phyloP scores from a whole-genome alignment of 2,797 vertebrate species.

The Syngnathus acus region DNA sequence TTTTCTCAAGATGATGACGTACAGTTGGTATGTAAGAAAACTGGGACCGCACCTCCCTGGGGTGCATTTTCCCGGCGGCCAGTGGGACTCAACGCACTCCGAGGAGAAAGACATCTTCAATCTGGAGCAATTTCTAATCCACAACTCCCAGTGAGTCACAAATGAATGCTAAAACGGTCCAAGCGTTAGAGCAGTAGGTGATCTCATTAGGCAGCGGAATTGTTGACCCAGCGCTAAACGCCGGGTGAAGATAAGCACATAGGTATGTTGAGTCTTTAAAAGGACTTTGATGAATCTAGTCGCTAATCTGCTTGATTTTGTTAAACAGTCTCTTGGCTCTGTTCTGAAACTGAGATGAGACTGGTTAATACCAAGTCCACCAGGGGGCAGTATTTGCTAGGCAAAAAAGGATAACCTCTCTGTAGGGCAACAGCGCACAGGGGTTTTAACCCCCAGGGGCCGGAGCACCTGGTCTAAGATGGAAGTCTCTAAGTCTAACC shows the following conservation, averaged over 20 bases:
- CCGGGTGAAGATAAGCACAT: constrained; percentile 50
- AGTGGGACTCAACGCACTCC: constrained; percentile 77
- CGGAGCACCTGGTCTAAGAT: constrained; percentile 9
- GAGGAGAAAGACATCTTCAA: constrained; percentile 79
- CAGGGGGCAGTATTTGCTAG: constrained; percentile 79
- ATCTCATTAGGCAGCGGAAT: constrained; percentile 56
- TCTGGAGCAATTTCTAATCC: constrained; percentile 84
- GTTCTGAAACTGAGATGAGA: constrained; percentile 31
- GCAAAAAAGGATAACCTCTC: constrained; percentile 52
- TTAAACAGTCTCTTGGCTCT: constrained; percentile 44
- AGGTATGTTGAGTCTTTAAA: constrained; percentile 47
- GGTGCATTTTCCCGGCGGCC: constrained; percentile 80
- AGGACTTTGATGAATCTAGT: constrained; percentile 58
- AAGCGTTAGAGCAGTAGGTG: constrained; percentile 49
- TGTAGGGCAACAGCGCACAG: constrained; percentile 55
- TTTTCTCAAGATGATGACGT: constrained; percentile 90
- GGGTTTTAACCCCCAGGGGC: constrained; percentile 51
- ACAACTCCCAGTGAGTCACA: constrained; percentile 83
- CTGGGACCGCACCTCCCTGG: constrained; percentile 79
- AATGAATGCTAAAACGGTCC: constrained; percentile 22
- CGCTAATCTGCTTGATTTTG: constrained; percentile 62
- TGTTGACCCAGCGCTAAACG: constrained; percentile 42
- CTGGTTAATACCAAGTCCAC: constrained; percentile 65
- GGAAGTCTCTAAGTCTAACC: constrained; percentile 7
- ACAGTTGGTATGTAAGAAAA: constrained; percentile 89